A percentile compares a stretch with the other conserved stretches of the same genome.
Conservation (phyloP, 2,888 invertebrate genomes). For the Nephrotoma appendiculata region DNA sequence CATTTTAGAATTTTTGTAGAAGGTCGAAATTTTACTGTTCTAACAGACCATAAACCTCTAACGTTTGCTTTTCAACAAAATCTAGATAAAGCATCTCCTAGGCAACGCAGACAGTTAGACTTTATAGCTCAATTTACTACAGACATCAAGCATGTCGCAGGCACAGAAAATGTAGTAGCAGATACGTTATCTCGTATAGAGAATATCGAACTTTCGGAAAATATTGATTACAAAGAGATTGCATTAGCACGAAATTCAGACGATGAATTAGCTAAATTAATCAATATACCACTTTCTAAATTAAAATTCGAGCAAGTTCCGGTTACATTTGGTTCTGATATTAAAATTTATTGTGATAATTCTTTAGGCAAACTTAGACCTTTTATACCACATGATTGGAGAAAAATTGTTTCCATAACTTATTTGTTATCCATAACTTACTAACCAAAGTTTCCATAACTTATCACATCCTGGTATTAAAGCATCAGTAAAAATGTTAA, state of each 20-base stretch:
- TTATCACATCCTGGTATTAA: background rate
- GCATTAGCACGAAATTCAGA: background rate
- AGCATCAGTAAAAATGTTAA: background rate
- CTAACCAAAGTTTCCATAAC: background rate
- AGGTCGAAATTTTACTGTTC: too few species aligned
- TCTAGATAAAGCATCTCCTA: too few species aligned
- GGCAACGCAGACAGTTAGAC: too few species aligned
- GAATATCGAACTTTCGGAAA: background rate
- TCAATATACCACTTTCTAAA: too few species aligned
- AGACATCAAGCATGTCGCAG: background rate
- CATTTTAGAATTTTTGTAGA: too few species aligned
- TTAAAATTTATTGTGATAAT: too few species aligned
- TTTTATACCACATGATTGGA: too few species aligned
- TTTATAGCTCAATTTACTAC: slow-evolving; percentile 7
- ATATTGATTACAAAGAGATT: background rate
- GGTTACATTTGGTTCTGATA: too few species aligned
- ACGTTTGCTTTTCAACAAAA: slow-evolving; percentile 16
- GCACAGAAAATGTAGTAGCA: background rate
- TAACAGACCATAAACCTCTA: slow-evolving; percentile 8
- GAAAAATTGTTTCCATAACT: slow-evolving; percentile 12
- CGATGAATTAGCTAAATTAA: too few species aligned
- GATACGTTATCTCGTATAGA: background rate
- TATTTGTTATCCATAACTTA: too few species aligned
- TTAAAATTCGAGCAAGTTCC: too few species aligned
- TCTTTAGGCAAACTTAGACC: too few species aligned